phyloP scores from a whole-genome alignment of 2,797 vertebrate genomes.

The Mormyrops boulengeri region DNA sequence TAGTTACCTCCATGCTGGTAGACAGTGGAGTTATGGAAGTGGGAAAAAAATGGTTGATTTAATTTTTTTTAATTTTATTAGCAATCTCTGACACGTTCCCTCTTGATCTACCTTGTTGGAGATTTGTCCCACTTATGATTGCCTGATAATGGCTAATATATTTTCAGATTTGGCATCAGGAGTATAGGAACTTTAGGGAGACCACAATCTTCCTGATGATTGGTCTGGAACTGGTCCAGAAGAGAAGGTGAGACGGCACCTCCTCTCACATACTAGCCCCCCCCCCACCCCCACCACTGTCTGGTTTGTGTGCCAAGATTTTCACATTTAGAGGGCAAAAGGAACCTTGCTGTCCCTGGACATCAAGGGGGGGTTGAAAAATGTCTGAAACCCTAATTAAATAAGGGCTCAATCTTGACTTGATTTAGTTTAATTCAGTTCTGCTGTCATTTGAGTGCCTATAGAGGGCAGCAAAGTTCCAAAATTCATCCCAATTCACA shows the following conservation, averaged over 20 bases:
- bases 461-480: conserved; percentile 52
- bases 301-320: not conserved
- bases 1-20: not conserved
- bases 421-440: not conserved
- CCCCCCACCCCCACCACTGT: not conserved
- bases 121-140: not conserved
- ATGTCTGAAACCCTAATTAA: not conserved
- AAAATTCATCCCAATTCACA: not conserved
- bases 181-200: conserved; percentile 89
- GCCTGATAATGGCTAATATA: not conserved
- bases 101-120: not conserved
- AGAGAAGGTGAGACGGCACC: conserved; percentile 71
- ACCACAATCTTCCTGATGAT: conserved; percentile 84
- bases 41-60: not conserved
- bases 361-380: not conserved
- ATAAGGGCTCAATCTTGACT: not conserved
- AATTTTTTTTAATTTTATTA: not conserved
- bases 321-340: not conserved
- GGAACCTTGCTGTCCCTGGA: not conserved
- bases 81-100: not conserved
- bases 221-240: conserved; percentile 89
- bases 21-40: not conserved
- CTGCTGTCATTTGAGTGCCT: conserved; percentile 25
- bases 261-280: not conserved
- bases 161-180: conserved; percentile 87